Conservation (phyloP, 30 jellyfish, hydroid and myxozoan genomes). For the Chrysaora quinquecirrha region DNA sequence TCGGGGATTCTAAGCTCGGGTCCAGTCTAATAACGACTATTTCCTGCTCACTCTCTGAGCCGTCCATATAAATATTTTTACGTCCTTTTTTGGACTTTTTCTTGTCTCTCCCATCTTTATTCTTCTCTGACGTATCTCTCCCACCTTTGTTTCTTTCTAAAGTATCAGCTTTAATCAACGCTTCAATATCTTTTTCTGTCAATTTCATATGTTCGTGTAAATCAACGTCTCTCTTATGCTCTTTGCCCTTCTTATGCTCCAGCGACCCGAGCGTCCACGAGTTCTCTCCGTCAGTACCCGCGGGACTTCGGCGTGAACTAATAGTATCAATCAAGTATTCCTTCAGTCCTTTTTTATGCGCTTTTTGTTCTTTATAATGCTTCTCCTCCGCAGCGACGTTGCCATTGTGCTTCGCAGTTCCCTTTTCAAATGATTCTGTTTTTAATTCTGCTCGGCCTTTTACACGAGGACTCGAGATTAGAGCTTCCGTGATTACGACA, state of each 20-base stretch:
- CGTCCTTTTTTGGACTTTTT: constrained; percentile 19
- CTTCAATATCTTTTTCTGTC: constrained; percentile 60
- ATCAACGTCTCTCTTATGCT: constrained; percentile 25
- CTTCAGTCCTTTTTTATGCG: constrained; percentile 41
- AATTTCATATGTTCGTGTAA: constrained; percentile 53
- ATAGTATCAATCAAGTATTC: constrained; percentile 48
- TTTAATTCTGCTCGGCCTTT: constrained; percentile 58
- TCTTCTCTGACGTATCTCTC: neutral
- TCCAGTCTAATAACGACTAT: constrained; percentile 63
- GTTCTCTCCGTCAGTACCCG: constrained; percentile 61
- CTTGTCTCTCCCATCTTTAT: constrained; percentile 28
- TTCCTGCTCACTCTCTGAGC: constrained; percentile 36
- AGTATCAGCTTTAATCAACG: constrained; percentile 50
- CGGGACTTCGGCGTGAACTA: constrained; percentile 62
- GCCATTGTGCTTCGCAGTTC: constrained; percentile 27
- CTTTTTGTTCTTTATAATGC: constrained; percentile 24
- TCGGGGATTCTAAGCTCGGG: constrained; percentile 51
- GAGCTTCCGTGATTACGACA: constrained; percentile 17
- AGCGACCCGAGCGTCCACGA: constrained; percentile 57
- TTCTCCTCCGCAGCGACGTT: neutral
- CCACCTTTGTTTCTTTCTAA: constrained; percentile 30
- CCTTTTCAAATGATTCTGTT: constrained; percentile 22
- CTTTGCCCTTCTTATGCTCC: constrained; percentile 54
- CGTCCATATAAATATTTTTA: constrained; percentile 11
- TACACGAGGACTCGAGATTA: constrained; percentile 63